A percentile compares a stretch with the other conserved stretches of the same genome.
These are phyloP conservation scores for Hydra vulgaris DNA, from an alignment of 30 jellyfish, hydroid and myxozoan species.

Conservation along the genomic window DNA sequence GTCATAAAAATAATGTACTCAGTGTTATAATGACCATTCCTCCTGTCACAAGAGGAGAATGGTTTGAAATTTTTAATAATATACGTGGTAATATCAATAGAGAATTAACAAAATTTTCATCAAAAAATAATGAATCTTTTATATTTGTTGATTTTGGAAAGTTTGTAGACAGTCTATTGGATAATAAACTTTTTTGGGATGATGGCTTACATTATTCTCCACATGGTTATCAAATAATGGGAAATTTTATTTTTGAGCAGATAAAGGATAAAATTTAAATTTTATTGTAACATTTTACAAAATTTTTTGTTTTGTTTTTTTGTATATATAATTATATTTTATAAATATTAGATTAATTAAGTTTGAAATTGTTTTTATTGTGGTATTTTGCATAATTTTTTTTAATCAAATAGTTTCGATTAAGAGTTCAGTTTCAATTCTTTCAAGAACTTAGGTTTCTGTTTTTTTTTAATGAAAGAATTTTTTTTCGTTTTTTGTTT, in stretches of 20 bases:
- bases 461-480: no score
- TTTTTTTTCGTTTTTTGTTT: no score
- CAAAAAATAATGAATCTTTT: neutral
- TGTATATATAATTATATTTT: no score
- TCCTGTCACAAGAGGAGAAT: neutral
- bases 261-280: neutral
- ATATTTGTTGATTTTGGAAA: neutral
- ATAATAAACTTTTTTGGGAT: neutral
- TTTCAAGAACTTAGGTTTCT: no score
- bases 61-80: neutral
- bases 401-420: no score
- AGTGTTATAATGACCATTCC: slow-evolving; percentile 7
- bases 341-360: no score
- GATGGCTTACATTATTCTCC: slow-evolving; percentile 1
- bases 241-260: neutral
- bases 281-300: no score
- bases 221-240: neutral
- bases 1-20: neutral
- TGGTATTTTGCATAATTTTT: no score
- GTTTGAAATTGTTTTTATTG: no score
- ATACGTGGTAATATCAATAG: neutral
- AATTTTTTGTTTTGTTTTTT: no score
- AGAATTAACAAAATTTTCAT: neutral
- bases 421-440: no score
- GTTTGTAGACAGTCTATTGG: neutral